Percentiles rank a stretch among this genome's conserved stretches.
phyloP scores from a whole-genome alignment of 2,113 vertebrate species.

The Clupea harengus region DNA sequence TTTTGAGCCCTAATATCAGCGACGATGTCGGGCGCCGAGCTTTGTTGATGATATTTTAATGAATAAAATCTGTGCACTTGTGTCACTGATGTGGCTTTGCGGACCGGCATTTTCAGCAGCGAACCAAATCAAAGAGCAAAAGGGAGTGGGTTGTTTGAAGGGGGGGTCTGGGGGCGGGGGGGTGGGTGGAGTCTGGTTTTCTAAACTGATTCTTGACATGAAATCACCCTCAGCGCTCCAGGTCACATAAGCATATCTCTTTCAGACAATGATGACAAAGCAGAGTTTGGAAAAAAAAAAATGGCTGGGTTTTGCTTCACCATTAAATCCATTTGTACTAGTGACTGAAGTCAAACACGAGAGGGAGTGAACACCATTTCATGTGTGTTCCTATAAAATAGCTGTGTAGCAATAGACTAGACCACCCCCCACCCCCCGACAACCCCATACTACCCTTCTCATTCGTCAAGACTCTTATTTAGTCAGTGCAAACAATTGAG shows the following conservation, averaged over 20 bases:
- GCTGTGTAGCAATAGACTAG: neutral
- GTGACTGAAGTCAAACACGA: neutral
- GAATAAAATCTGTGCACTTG: constrained; percentile 45
- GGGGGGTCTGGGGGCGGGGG: neutral
- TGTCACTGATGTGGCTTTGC: constrained; percentile 47
- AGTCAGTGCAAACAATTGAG: constrained; percentile 30
- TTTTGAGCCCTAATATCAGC: constrained; percentile 44
- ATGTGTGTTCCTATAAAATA: neutral
- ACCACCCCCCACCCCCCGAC: constrained; percentile 1
- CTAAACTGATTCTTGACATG: constrained; percentile 39
- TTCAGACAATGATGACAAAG: constrained; percentile 28
- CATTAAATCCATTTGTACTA: constrained; percentile 19
- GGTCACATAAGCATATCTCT: constrained; percentile 30
- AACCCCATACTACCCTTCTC: constrained; percentile 9
- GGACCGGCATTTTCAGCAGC: constrained; percentile 38
- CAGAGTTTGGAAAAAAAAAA: constrained; percentile 5
- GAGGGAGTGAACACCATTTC: neutral
- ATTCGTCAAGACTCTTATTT: constrained; percentile 35
- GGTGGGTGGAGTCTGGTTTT: constrained; percentile 23
- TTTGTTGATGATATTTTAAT: constrained; percentile 50
- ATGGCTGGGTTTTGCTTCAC: constrained; percentile 27
- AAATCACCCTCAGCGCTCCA: constrained; percentile 34
- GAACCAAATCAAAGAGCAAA: constrained; percentile 41
- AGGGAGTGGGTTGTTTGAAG: neutral
- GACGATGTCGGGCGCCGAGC: constrained; percentile 39